Percentiles rank a stretch among this genome's conserved stretches.
phyloP scores from a whole-genome alignment of 23 tunicate genomes.

The Ciona savignyi region DNA sequence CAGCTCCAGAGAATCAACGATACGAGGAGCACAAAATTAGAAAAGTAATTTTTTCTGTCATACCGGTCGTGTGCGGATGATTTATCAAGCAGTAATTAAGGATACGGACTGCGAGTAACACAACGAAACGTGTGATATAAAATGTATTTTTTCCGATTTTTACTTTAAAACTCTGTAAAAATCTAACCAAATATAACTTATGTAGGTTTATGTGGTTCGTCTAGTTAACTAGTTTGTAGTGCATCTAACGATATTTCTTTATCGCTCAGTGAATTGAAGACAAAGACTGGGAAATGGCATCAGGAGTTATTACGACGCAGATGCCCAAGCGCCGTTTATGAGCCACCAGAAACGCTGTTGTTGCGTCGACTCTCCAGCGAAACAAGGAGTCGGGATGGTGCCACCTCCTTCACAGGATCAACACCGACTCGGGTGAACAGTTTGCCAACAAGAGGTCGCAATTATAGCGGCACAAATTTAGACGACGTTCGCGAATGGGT shows the following conservation, averaged over 20 bases:
- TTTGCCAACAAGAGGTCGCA: neutral
- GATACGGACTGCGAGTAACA: too few species aligned
- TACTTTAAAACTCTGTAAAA: too few species aligned
- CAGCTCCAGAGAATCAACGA: conserved; percentile 60
- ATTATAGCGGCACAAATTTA: neutral
- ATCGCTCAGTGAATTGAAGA: conserved; percentile 32
- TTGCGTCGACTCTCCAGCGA: conserved; percentile 11
- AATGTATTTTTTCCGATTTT: too few species aligned
- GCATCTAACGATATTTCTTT: too few species aligned
- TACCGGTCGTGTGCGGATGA: too few species aligned
- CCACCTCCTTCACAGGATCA: neutral
- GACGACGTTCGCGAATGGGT: neutral
- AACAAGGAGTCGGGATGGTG: neutral
- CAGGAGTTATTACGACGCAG: conserved; percentile 17
- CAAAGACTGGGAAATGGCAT: conserved; percentile 57
- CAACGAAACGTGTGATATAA: too few species aligned
- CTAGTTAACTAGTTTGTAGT: too few species aligned
- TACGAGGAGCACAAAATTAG: conserved; percentile 20
- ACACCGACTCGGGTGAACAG: neutral
- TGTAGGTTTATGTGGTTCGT: too few species aligned
- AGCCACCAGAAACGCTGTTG: conserved; percentile 4
- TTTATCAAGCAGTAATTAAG: too few species aligned
- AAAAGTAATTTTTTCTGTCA: too few species aligned
- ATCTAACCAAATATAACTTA: too few species aligned
- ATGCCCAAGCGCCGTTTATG: conserved; percentile 2